These are phyloP conservation scores for Plestiodon gilberti DNA, from an alignment of 2,113 vertebrate genomes.

Conservation along the genomic window DNA sequence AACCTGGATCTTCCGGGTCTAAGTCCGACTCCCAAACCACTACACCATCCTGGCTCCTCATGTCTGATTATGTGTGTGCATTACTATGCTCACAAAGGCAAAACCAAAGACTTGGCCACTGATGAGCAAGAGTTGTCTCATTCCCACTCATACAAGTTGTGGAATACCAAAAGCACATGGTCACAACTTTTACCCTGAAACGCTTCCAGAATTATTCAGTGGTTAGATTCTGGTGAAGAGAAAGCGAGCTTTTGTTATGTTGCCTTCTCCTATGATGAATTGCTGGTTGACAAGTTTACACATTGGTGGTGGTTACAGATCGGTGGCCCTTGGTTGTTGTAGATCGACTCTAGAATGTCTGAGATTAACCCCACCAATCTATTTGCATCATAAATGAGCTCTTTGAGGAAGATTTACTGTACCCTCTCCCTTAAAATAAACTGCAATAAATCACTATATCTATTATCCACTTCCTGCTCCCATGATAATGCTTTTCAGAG, in stretches of 20 bases:
- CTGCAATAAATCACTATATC: neutral
- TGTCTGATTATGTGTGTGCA: constrained; percentile 13
- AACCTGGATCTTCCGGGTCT: too few species aligned
- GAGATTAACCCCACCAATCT: neutral
- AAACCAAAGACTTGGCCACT: constrained; percentile 37
- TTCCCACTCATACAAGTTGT: constrained; percentile 17
- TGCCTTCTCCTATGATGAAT: neutral
- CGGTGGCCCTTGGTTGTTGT: constrained; percentile 39
- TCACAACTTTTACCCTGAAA: accelerated
- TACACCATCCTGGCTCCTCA: too few species aligned
- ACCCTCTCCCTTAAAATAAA: neutral
- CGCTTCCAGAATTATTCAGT: constrained; percentile 7
- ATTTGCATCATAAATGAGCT: neutral
- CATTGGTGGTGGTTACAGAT: constrained; percentile 13
- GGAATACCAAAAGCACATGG: constrained; percentile 18
- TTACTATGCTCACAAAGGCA: constrained; percentile 50
- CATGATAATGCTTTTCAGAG: neutral
- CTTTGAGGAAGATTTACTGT: neutral
- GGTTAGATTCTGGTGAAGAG: accelerated
- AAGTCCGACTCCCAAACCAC: too few species aligned
- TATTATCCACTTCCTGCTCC: neutral
- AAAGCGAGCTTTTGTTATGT: neutral
- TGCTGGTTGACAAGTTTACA: constrained; percentile 16
- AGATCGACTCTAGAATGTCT: neutral
- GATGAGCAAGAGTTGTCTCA: constrained; percentile 59